phyloP scores from a whole-genome alignment of 2,797 vertebrate genomes.

The Peromyscus nudipes region DNA sequence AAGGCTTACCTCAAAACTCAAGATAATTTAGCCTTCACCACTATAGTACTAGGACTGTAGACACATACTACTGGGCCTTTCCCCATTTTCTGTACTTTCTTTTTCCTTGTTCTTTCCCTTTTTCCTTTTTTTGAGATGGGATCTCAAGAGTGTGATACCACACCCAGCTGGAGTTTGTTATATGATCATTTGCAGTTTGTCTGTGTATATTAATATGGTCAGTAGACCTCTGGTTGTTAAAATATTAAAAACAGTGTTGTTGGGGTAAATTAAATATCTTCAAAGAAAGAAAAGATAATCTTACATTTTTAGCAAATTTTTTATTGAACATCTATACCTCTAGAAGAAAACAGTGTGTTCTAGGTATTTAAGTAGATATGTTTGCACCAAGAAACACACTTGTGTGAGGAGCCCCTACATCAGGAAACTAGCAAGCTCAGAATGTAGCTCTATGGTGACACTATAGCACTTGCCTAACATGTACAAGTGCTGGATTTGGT shows the following conservation, averaged over 20 bases:
- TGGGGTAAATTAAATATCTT: slow-evolving; percentile 49
- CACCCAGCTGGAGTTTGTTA: slow-evolving; percentile 12
- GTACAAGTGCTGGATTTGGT: background rate
- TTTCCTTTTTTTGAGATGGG: background rate
- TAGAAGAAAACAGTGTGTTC: background rate
- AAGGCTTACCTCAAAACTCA: background rate
- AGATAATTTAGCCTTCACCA: background rate
- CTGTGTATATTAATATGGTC: background rate
- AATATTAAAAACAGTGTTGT: slow-evolving; percentile 40
- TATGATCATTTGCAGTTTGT: background rate
- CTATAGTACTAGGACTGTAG: background rate
- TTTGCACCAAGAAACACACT: slow-evolving; percentile 31
- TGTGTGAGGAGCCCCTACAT: background rate
- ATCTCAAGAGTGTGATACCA: background rate
- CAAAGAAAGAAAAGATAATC: background rate
- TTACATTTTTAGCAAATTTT: background rate
- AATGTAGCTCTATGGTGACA: background rate
- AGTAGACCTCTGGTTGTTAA: background rate
- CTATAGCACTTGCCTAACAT: background rate
- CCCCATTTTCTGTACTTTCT: background rate
- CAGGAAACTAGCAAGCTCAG: background rate
- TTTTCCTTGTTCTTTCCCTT: background rate
- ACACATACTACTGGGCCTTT: background rate
- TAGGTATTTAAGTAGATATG: background rate
- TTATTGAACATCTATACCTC: slow-evolving; percentile 4